A percentile compares a stretch with the other conserved stretches of the same genome.
phyloP scores from a whole-genome alignment of 2,113 vertebrate species.

The Mobula birostris region DNA sequence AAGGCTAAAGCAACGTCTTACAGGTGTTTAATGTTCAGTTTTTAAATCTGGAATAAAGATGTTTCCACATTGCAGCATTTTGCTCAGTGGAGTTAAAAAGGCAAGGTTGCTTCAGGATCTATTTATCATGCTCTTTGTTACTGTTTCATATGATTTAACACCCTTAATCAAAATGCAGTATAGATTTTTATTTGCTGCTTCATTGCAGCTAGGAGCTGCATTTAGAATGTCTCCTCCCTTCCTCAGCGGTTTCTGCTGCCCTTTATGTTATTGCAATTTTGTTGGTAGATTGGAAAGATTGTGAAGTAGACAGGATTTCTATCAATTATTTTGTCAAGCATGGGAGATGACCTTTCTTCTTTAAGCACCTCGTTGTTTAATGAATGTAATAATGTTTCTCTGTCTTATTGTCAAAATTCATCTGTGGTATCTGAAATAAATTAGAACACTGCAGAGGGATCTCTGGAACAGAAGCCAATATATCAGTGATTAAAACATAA shows the following conservation, averaged over 20 bases:
- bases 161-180: not conserved
- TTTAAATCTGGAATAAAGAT: constrained; percentile 17
- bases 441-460: not conserved
- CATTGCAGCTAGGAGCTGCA: not conserved
- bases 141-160: constrained; percentile 21
- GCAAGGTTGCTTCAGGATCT: not conserved
- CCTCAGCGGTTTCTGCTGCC: not conserved
- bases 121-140: not conserved
- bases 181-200: not conserved
- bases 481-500: constrained; percentile 9
- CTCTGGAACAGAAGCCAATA: not conserved
- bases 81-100: not conserved
- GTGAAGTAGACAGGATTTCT: not conserved
- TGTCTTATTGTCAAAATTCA: not conserved
- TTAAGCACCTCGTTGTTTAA: not conserved
- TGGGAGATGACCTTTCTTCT: not conserved
- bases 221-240: not conserved
- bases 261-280: not conserved
- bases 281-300: not conserved
- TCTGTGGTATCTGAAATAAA: not conserved
- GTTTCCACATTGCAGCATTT: not conserved
- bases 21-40: not conserved
- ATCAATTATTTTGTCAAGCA: not conserved
- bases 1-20: not conserved
- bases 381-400: constrained; percentile 1